Percentiles rank a stretch among this genome's conserved stretches.
Conservation (phyloP, 2,888 invertebrate genomes). For the Drosophila subsilvestris region DNA sequence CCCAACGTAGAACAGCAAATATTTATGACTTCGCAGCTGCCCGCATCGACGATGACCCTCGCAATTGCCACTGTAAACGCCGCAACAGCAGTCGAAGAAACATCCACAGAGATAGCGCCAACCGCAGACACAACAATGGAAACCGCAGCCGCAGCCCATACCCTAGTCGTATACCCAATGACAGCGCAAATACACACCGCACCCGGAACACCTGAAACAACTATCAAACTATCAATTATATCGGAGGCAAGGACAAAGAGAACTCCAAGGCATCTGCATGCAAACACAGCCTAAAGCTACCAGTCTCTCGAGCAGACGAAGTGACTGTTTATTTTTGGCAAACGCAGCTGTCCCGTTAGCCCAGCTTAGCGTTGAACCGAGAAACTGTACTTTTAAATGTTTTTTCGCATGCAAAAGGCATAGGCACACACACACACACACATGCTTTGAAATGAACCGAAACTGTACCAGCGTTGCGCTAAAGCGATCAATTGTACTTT, state of each 20-base stretch:
- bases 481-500: not conserved
- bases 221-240: slow-evolving; percentile 19
- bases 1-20: slow-evolving; percentile 78
- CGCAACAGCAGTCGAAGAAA: slow-evolving; percentile 11
- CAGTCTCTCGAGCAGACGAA: not conserved
- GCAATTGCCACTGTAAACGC: slow-evolving; percentile 20
- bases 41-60: slow-evolving; percentile 13
- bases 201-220: slow-evolving; percentile 15
- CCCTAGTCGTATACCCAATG: slow-evolving; percentile 10
- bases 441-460: not conserved
- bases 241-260: slow-evolving; percentile 38
- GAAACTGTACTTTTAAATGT: slow-evolving; percentile 33
- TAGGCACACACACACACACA: not conserved
- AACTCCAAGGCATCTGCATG: slow-evolving; percentile 32
- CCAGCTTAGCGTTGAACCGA: slow-evolving; percentile 46
- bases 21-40: slow-evolving; percentile 80
- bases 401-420: not conserved
- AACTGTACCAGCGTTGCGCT: not conserved
- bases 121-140: slow-evolving; percentile 6
- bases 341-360: slow-evolving; percentile 9
- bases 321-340: slow-evolving; percentile 7
- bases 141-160: slow-evolving; percentile 4
- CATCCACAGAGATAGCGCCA: slow-evolving; percentile 7
- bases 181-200: slow-evolving; percentile 33
- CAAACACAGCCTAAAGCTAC: slow-evolving; percentile 52